Base-by-base conservation (phyloP, 2,888 invertebrate genomes). In the Thera britannica region DNA sequence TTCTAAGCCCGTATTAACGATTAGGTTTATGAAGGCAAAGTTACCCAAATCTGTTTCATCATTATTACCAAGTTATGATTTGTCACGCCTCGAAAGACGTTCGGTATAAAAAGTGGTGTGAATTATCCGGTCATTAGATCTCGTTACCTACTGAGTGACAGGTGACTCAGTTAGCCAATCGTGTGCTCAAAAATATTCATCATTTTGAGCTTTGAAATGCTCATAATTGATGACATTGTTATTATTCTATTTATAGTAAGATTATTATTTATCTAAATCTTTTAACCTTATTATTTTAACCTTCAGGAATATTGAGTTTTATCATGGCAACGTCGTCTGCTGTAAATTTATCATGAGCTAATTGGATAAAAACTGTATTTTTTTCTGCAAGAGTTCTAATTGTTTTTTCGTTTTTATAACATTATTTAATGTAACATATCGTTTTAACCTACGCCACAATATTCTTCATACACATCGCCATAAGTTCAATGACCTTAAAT, bases 401-500 rank as follows among this genome's bases (percentile, higher is more conserved):
- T 1, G 0, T 1, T 41, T 41, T 41, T 41, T 38, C 38, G 1
- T 38, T 41, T 41, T 41, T 41, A 41, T 41, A 2, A 41, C 6
- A 41, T 41, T 38, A 38, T 3, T 38, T 38, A 38, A 38, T 38
- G 2, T 38, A 0, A 38, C 5, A 0, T 1, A 41, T 7, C 5
- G 7, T 7, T 5, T 41, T 3, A 41, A 4, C 23, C 23, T 23
- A 23, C 23, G 1, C 23, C 11, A 23, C n/a, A 55, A 34, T 58
- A 61, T 56, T 35, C 11, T 38, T 8, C 12, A 61, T 35, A 41
- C 46, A 38, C 54, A 48, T 52, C 23, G 38, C 64, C 7, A 6
- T n/a, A 59, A 65, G 67, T 58, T 65, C 70, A 66, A 23, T 41
- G 67, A 74, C 71, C 65, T 49, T 49, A 55, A 66, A 62, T 59